phyloP scores from a whole-genome alignment of 2,888 invertebrate species.

The Tuberolachnus salignus region DNA sequence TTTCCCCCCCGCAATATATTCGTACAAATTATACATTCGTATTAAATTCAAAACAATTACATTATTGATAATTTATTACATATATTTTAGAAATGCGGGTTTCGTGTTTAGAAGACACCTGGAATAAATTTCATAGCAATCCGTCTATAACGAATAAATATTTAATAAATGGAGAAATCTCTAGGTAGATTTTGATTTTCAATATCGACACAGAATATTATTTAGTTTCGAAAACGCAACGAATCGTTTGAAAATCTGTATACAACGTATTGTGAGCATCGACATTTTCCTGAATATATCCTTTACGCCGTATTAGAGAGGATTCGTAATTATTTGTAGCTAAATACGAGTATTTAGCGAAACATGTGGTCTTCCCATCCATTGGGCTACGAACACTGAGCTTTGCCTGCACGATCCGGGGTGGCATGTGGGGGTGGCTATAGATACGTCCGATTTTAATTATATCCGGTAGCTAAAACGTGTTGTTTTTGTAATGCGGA shows the following conservation, averaged over 20 bases:
- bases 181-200: too few species aligned
- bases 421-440: neutral
- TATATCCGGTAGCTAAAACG: slow-evolving; percentile 8
- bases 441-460: slow-evolving; percentile 3
- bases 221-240: neutral
- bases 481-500: too few species aligned
- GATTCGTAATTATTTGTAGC: slow-evolving; percentile 17
- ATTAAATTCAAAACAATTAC: too few species aligned
- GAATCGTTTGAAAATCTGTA: neutral
- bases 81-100: too few species aligned
- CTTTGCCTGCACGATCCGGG: neutral
- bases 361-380: slow-evolving; percentile 6
- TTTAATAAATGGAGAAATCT: too few species aligned
- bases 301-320: neutral
- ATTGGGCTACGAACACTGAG: neutral
- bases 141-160: too few species aligned
- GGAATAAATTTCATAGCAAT: too few species aligned
- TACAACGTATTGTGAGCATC: neutral
- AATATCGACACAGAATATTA: too few species aligned
- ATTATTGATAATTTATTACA: too few species aligned
- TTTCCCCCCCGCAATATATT: too few species aligned
- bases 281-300: neutral
- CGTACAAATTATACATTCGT: too few species aligned
- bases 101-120: too few species aligned
- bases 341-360: neutral